Evolutionary conservation across 64 coral and sea anemone species (phyloP), one percentile per base, ranked within the genome.

Genomic region (Hydrozoanthus tunicans): DNA sequence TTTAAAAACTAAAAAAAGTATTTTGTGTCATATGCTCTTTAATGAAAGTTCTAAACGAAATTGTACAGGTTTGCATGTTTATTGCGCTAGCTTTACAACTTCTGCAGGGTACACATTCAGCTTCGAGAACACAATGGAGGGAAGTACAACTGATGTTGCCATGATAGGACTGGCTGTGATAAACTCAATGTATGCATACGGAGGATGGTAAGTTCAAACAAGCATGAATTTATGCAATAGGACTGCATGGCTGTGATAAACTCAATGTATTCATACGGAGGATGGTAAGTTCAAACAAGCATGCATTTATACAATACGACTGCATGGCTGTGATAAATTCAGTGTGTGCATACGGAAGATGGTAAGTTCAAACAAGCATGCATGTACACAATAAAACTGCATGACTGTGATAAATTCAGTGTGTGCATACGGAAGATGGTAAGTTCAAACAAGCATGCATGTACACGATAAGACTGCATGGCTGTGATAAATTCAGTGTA

Each of bases 121-220:
- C 23, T 79, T 79, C 9, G 54, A 79, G 54, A 79, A 79, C 54
- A 12, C 53, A 20, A 79, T 79, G 77, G 54, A 79, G 12, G 77
- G 54, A 2, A 79, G 14, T 56, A 79, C 52, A 3, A 79, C 77
- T 8, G 77, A 79, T 20, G n/a, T 79, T 3, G 54, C 53, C 14
- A 5, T 59, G 77, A 79, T 79, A 79, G 77, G 77, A 26, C 52
- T 79, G 56, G 77, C 77, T 17, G n/a, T 79, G 3, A 9, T 56
- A 3, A 79, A 59, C 15, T 53, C 77, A 56, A 79, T 79, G 77
- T 79, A 79, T 14, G 15, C 77, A 3, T 79, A 79, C 8, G 77
- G 77, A 23, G 77, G 77, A 6, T 79, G 77, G 77, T 79, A 59
- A 79, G 77, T 58, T 53, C 9, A 8, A 43, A 53, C 27, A 43